Conservation (phyloP, 2,113 vertebrate genomes). For the Sitta europaea region DNA sequence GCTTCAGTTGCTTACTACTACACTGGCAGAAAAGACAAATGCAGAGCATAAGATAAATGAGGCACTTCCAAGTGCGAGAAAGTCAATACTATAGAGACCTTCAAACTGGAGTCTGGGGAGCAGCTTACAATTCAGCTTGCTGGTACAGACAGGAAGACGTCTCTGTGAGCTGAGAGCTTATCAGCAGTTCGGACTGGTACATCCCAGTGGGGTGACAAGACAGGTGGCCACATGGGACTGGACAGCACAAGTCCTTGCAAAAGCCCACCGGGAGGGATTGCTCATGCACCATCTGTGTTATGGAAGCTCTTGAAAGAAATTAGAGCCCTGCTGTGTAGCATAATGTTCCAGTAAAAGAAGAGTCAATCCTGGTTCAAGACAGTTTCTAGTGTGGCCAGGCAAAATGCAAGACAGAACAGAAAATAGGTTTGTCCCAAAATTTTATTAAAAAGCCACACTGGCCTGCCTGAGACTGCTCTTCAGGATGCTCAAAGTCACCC, state of each 20-base stretch:
- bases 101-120: constrained; percentile 59
- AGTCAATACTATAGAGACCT: constrained; percentile 67
- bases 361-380: background rate
- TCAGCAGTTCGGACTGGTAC: background rate
- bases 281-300: background rate
- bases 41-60: constrained; percentile 63
- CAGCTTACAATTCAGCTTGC: background rate
- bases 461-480: background rate
- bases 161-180: background rate
- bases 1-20: constrained; percentile 13
- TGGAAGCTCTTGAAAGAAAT: background rate
- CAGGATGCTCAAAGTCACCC: background rate
- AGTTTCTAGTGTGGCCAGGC: background rate
- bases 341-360: background rate
- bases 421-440: background rate
- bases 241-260: background rate
- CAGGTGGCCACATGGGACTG: background rate
- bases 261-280: background rate
- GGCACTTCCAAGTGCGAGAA: constrained; percentile 53
- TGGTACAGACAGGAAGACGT: background rate
- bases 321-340: background rate
- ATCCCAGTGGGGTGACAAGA: background rate
- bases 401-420: background rate
- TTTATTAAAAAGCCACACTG: background rate
- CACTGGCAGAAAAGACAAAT: constrained; percentile 59